Evolutionary conservation across 2,113 vertebrate species (phyloP).

Genomic region (Cephalopholis sonnerati): DNA sequence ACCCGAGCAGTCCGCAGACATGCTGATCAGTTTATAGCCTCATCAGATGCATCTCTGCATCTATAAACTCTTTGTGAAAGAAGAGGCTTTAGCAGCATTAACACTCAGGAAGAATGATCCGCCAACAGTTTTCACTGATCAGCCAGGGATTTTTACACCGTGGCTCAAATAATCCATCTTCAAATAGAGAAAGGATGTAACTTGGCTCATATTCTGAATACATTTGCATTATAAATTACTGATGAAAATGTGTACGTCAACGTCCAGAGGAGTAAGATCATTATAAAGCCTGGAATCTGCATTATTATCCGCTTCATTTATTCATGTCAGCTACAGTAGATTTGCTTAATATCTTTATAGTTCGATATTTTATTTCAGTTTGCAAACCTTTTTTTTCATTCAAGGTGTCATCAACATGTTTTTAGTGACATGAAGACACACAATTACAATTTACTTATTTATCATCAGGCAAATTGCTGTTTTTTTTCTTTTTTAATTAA

Average conservation of each 20-base stretch:
- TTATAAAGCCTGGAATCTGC: not conserved
- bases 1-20: slow-evolving; percentile 9
- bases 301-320: not conserved
- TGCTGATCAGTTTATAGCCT: slow-evolving; percentile 11
- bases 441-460: too few relatives aligned
- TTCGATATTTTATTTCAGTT: not conserved
- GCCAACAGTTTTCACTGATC: slow-evolving; percentile 25
- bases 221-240: slow-evolving; percentile 20
- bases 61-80: slow-evolving; percentile 20
- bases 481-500: too few relatives aligned
- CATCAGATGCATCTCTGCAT: slow-evolving; percentile 23
- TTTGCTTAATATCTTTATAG: not conserved
- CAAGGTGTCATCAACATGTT: too few relatives aligned
- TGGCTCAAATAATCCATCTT: slow-evolving; percentile 43
- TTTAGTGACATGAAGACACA: not conserved
- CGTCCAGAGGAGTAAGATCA: not conserved
- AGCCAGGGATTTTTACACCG: slow-evolving; percentile 12
- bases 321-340: not conserved
- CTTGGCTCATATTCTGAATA: slow-evolving; percentile 34
- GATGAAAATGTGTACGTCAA: not conserved
- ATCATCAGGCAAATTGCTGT: too few relatives aligned
- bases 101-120: slow-evolving; percentile 28
- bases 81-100: slow-evolving; percentile 30
- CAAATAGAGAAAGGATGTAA: slow-evolving; percentile 23
- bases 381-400: not conserved